A percentile compares a stretch with the other conserved stretches of the same genome.
Conservation (phyloP, 2,113 vertebrate species). For the Parus major region DNA sequence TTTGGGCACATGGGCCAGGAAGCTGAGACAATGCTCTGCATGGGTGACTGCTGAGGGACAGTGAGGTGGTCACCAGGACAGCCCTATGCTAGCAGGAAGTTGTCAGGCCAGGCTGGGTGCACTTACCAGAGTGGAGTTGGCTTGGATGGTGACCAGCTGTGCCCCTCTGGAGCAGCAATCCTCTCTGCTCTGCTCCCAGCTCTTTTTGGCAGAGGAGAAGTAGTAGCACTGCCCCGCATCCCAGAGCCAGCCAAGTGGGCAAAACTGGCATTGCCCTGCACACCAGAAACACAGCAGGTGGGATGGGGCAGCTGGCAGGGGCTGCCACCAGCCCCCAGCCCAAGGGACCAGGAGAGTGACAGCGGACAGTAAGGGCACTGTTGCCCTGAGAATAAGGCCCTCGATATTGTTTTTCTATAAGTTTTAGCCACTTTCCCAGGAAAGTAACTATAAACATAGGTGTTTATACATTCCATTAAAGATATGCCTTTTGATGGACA, state of each 20-base stretch:
- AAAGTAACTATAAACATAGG: too few species aligned
- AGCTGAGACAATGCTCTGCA: background rate
- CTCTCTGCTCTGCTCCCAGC: conserved; percentile 42
- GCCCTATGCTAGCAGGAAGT: fast-evolving
- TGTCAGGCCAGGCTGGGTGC: background rate
- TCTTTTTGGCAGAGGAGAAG: conserved; percentile 26
- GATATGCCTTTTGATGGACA: too few species aligned
- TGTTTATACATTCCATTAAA: too few species aligned
- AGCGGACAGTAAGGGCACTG: background rate
- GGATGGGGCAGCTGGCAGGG: background rate
- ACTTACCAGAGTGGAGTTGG: conserved; percentile 38
- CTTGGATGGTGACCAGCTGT: background rate
- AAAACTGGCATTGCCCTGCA: conserved; percentile 21
- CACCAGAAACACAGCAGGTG: background rate
- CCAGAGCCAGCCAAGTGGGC: background rate
- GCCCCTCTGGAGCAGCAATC: conserved; percentile 30
- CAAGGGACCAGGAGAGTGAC: background rate
- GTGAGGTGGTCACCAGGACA: background rate
- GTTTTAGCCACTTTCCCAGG: too few species aligned
- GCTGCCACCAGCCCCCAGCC: background rate
- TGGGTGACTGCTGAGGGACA: background rate
- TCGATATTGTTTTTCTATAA: too few species aligned
- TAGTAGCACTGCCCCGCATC: conserved; percentile 12
- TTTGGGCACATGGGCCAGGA: background rate
- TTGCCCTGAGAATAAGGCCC: too few species aligned